phyloP scores from a whole-genome alignment of 2,113 vertebrate species.

The Catharus fuscescens region DNA sequence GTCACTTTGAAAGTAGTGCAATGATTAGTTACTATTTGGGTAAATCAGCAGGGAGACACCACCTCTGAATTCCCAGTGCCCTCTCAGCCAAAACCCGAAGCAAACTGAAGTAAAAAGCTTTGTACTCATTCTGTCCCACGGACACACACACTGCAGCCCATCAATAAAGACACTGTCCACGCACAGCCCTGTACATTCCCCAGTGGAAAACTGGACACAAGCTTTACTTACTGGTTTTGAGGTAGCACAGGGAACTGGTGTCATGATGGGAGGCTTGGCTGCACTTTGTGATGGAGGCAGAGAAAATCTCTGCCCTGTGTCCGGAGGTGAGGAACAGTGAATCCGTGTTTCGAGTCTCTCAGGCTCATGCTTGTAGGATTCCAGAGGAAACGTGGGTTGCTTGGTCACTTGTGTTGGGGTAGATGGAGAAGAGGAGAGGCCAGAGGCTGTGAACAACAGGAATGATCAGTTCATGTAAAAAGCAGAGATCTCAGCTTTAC shows the following conservation, averaged over 20 bases:
- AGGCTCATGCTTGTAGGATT: conserved; percentile 82
- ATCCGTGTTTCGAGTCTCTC: conserved; percentile 82
- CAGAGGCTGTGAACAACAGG: conserved; percentile 79
- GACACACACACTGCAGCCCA: background rate
- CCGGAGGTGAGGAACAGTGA: conserved; percentile 83
- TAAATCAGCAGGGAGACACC: background rate
- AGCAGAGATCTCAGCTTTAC: background rate
- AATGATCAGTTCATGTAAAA: background rate
- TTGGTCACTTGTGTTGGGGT: conserved; percentile 90
- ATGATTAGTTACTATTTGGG: background rate
- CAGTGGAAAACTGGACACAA: background rate
- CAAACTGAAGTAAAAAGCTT: background rate
- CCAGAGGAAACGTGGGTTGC: conserved; percentile 86
- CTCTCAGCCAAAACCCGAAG: background rate
- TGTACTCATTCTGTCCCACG: fast-evolving
- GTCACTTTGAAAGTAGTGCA: background rate
- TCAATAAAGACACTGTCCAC: background rate
- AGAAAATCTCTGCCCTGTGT: conserved; percentile 84
- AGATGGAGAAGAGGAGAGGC: conserved; percentile 86
- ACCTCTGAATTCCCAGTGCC: background rate
- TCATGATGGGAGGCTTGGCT: conserved; percentile 77
- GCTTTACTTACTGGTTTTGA: conserved; percentile 86
- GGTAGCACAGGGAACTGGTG: conserved; percentile 77
- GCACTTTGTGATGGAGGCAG: conserved; percentile 69
- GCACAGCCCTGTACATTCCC: background rate